Evolutionary conservation across 35 echinoderm and acorn worm genomes (phyloP).

Genomic region (Chiridota heheva): DNA sequence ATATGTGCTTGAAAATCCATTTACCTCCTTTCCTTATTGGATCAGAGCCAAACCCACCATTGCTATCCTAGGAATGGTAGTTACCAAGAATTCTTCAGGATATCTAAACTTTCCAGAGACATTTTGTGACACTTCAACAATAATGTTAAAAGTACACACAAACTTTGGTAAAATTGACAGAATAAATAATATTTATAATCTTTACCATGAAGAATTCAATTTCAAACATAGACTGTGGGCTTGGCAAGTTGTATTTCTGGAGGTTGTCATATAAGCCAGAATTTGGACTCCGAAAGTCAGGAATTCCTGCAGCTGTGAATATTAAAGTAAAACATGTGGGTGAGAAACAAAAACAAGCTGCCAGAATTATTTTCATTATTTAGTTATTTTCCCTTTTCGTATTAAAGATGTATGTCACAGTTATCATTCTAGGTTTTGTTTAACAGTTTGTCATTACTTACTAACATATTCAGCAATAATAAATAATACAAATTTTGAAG

Average conservation of each 20-base stretch:
- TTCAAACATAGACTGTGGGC: conserved; percentile 90
- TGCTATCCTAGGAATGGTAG: too few species aligned
- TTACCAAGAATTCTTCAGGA: too few species aligned
- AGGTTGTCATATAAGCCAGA: conserved; percentile 93
- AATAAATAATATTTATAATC: background rate
- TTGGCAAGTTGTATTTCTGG: conserved; percentile 92
- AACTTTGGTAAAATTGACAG: too few species aligned
- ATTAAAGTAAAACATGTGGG: background rate
- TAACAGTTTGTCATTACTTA: background rate
- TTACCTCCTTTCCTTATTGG: too few species aligned
- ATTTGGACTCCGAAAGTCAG: conserved; percentile 87
- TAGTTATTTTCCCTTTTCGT: background rate
- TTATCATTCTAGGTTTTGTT: background rate
- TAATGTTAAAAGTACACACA: too few species aligned
- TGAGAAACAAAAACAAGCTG: background rate
- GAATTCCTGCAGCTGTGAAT: conserved; percentile 86
- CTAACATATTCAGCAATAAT: background rate
- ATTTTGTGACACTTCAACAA: too few species aligned
- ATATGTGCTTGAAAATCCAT: too few species aligned
- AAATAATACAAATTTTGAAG: background rate
- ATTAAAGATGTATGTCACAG: background rate
- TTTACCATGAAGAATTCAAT: conserved; percentile 90
- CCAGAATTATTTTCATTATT: background rate
- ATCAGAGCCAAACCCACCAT: too few species aligned
- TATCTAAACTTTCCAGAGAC: too few species aligned